A percentile compares a stretch with the other conserved stretches of the same genome.
Evolutionary conservation across 2,888 invertebrate genomes (phyloP).

Genomic region (Calameuta filiformis): DNA sequence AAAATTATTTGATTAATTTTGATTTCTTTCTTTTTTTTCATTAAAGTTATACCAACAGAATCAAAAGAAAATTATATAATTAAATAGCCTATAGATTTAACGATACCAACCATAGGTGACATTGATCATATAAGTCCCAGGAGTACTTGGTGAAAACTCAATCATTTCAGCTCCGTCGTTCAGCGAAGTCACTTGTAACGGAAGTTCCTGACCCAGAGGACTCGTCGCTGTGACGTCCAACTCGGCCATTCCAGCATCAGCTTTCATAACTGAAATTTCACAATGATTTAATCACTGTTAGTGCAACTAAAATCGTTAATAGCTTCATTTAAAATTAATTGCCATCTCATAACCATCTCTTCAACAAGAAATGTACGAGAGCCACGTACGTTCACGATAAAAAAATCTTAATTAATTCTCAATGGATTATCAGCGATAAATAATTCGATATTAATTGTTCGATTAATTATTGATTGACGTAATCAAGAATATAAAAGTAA

Average conservation of each 20-base stretch:
- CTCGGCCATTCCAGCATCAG: conserved; percentile 86
- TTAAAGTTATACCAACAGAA: neutral
- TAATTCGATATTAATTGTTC: neutral
- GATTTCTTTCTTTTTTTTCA: neutral
- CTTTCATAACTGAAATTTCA: conserved; percentile 75
- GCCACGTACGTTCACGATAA: neutral
- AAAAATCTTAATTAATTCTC: no score
- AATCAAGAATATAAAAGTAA: neutral
- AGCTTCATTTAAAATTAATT: conserved; percentile 2
- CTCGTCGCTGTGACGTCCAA: conserved; percentile 89
- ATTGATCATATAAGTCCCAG: conserved; percentile 78
- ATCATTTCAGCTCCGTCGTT: conserved; percentile 80
- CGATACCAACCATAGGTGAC: conserved; percentile 71
- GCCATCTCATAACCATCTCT: neutral
- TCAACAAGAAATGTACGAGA: neutral
- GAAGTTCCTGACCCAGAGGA: conserved; percentile 85
- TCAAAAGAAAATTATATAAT: neutral
- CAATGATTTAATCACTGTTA: conserved; percentile 10
- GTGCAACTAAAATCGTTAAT: conserved; percentile 13
- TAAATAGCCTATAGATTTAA: neutral
- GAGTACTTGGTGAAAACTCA: conserved; percentile 85
- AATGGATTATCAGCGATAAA: neutral
- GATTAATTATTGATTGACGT: neutral
- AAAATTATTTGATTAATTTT: neutral
- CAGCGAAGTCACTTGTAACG: conserved; percentile 79